Percentiles rank a stretch among this genome's conserved stretches.
Conservation (phyloP, 2,113 vertebrate genomes). For the Tupaia tana region DNA sequence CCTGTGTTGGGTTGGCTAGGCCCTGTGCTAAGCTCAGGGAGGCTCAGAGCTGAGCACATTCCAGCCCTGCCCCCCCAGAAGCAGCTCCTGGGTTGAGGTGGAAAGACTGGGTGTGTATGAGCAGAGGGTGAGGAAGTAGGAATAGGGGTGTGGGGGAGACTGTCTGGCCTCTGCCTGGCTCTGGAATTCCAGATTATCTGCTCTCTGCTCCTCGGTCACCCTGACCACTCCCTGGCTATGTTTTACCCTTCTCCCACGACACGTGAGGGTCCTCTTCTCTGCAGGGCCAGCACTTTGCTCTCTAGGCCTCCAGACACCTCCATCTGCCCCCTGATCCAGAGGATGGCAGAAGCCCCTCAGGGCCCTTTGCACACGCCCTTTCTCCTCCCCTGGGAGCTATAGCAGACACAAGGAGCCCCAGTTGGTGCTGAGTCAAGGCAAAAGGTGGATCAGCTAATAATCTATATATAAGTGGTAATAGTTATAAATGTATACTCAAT, state of each 20-base stretch:
- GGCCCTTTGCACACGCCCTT: neutral
- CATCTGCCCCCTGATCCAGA: neutral
- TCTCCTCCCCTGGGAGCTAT: neutral
- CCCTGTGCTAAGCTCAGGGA: neutral
- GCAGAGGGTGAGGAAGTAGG: constrained; percentile 21
- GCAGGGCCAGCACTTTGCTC: neutral
- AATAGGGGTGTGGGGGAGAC: neutral
- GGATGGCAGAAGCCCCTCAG: neutral
- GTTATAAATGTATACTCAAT: neutral
- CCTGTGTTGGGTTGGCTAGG: neutral
- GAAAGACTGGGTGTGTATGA: neutral
- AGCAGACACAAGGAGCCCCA: neutral
- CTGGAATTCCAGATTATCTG: neutral
- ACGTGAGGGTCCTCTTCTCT: neutral
- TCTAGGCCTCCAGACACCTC: neutral
- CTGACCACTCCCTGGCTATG: neutral
- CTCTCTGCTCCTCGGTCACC: neutral
- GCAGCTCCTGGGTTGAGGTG: neutral
- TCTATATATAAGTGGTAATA: neutral
- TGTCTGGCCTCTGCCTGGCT: neutral
- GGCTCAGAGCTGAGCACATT: neutral
- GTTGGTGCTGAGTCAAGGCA: neutral
- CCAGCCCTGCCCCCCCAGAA: neutral
- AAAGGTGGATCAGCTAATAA: neutral
- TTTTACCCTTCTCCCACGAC: neutral